A percentile compares a stretch with the other conserved stretches of the same genome.
Evolutionary conservation across 2,113 vertebrate species (phyloP).

Genomic region (Hypocryptadius cinnamomeus): DNA sequence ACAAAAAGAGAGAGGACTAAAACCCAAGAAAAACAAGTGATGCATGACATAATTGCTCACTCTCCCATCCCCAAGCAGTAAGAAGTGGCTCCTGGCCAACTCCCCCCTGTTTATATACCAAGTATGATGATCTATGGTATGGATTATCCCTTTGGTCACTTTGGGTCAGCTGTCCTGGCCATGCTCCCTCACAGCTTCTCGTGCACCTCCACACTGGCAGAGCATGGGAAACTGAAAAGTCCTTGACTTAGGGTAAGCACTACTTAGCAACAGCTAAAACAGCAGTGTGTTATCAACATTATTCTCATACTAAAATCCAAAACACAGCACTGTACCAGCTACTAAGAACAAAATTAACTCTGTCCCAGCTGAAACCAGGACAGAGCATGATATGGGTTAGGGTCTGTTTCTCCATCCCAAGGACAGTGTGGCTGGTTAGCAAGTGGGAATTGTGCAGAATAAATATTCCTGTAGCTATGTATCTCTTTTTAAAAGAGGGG

Average conservation of each 20-base stretch:
- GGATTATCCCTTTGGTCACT: not conserved
- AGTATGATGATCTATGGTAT: not conserved
- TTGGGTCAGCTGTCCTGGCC: not conserved
- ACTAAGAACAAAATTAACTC: not conserved
- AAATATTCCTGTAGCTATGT: not conserved
- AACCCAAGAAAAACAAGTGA: not conserved
- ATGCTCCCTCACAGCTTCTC: not conserved
- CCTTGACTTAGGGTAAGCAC: not conserved
- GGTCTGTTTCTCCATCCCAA: not conserved
- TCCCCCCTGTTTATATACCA: not conserved
- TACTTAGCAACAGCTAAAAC: not conserved
- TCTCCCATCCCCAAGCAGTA: not conserved
- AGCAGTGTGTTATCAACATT: not conserved
- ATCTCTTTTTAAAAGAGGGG: not conserved
- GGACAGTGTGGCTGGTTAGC: not conserved
- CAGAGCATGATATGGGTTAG: not conserved
- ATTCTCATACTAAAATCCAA: not conserved
- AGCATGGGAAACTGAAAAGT: not conserved
- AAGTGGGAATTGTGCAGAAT: not conserved
- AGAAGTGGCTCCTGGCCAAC: not conserved
- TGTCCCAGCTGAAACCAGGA: not conserved
- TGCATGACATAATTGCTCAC: not conserved
- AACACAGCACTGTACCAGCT: not conserved
- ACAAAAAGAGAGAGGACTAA: not conserved
- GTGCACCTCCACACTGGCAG: not conserved